Base-by-base conservation (phyloP, 2,797 vertebrate species). In the Aulostomus chinensis region DNA sequence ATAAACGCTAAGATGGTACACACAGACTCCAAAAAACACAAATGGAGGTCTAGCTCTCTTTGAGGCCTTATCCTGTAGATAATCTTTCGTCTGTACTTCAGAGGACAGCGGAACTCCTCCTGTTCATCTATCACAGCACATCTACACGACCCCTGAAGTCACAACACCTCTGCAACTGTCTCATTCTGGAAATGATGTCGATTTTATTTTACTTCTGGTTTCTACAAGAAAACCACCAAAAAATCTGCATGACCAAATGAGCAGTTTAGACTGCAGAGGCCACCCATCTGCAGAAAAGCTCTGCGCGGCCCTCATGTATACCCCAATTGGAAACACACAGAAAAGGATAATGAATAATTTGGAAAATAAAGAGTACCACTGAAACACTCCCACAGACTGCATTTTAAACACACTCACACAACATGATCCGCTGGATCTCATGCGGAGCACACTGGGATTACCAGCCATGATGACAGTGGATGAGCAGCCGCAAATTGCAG, bases 401-500 rank as follows among this genome's bases (percentile, higher is more conserved):
- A n/a, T n/a, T n/a, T n/a, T 29, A 67, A 28, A 45, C 11, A 52
- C 17, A 46, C 14, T 12, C 21, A 40, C 13, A 28, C 8, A 41
- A n/a, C n/a, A n/a, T n/a, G n/a, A n/a, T n/a, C 11, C 6, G 20
- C 24, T 71, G 40, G 47, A 47, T 57, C 25, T 54, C 33, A 28
- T 56, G 26, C 43, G 54, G 48, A 30, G 39, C 29, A 33, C 4
- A 4, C 40, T 59, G 42, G 49, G 48, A 81, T 69, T 49, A 68
- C 50, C 22, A 30, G 28, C 42, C 40, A 57, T 73, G 78, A 85
- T 69, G 78, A 79, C 51, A 80, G 67, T 68, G 70, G 79, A 86
- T 84, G 77, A 83, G 68, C 74, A 53, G 70, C 72, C 74, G 26
- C 72, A 84, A 83, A 83, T 76, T 78, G 69, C 55, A 78, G 69